Evolutionary conservation across 2,797 vertebrate species (phyloP), one percentile per base, ranked within the genome.

Genomic region (Rhabdophis nuchalis): DNA sequence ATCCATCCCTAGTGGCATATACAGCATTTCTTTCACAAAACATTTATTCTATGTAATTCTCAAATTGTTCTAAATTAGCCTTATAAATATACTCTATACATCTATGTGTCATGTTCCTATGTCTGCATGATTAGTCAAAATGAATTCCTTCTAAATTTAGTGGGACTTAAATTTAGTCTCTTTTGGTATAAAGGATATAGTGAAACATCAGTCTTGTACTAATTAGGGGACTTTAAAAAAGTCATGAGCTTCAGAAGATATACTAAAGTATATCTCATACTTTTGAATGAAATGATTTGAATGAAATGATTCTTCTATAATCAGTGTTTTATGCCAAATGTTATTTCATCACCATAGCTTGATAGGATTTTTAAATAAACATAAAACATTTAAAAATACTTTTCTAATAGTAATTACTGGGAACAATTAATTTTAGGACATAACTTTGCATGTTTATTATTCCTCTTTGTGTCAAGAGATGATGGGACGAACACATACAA

Each of bases 321-420:
- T 90, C 68, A 61, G 61, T 57, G 52, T 5, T 93, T 94, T 52
- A 91, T 77, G 18, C 90, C 93, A 56, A 86, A 89, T 86, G 72
- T 90, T 41, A 46, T 0, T 93, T 95, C 54, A 41, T 90, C 25
- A 18, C 1, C 87, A 93, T 94, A 92, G 36, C 57, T 95, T 92
- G 41, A 72, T 94, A 94, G 41, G 93, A 68, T 68, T 92, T 85
- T 54, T 85, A 50, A 5, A 50, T 50, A 50, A 50, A 6, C 7
- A 6, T 72, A 5, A 50, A 50, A 6, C 7, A 6, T 72, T 58
- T 23, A 25, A 56, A 93, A 86, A 57, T 27, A 23, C 32, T 52
- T 82, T 85, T 36, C 20, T 60, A 88, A 23, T 29, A 52, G 1
- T 29, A 68, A 29, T 53, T n/a, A 52, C 13, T 54, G 27, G 68